A percentile compares a stretch with the other conserved stretches of the same genome.
These are phyloP conservation scores for Enteromius afrohamiltoni DNA, from an alignment of 2,797 vertebrate species.

Conservation along the genomic window DNA sequence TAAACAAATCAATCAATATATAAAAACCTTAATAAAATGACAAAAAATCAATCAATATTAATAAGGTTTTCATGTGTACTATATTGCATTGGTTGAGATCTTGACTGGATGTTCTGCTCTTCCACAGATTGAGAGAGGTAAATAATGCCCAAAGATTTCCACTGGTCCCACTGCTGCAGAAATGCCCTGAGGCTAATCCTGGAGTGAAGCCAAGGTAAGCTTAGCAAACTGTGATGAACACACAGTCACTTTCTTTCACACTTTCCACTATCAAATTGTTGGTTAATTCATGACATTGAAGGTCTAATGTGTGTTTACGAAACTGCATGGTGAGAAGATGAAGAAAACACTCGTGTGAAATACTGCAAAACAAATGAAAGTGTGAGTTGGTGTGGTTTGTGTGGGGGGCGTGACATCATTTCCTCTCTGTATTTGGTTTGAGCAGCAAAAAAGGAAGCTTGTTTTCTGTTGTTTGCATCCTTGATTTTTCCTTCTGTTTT, in stretches of 20 bases:
- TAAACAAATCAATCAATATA: too few species aligned
- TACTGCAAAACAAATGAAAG: slow-evolving; percentile 51
- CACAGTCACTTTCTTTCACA: neutral
- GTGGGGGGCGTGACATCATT: slow-evolving; percentile 57
- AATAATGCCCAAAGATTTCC: slow-evolving; percentile 77
- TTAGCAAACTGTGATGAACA: slow-evolving; percentile 5
- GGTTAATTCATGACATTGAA: slow-evolving; percentile 8
- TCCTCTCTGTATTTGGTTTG: slow-evolving; percentile 47
- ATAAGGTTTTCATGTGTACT: neutral
- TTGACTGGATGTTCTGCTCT: slow-evolving; percentile 31
- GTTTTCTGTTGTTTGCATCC: slow-evolving; percentile 49
- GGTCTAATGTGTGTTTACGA: slow-evolving; percentile 2
- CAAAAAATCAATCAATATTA: neutral
- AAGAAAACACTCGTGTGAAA: neutral
- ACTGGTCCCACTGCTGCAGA: slow-evolving; percentile 72
- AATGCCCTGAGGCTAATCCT: slow-evolving; percentile 82
- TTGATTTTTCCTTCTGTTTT: neutral
- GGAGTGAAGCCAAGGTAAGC: slow-evolving; percentile 81
- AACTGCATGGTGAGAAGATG: neutral
- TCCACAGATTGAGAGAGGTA: slow-evolving; percentile 70
- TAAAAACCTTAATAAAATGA: too few species aligned
- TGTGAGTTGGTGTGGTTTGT: slow-evolving; percentile 54
- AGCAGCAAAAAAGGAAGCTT: slow-evolving; percentile 46
- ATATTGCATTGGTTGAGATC: neutral
- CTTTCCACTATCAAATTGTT: neutral